Base-by-base conservation (phyloP, 2,797 vertebrate genomes). In the Pachyuromys duprasi region DNA sequence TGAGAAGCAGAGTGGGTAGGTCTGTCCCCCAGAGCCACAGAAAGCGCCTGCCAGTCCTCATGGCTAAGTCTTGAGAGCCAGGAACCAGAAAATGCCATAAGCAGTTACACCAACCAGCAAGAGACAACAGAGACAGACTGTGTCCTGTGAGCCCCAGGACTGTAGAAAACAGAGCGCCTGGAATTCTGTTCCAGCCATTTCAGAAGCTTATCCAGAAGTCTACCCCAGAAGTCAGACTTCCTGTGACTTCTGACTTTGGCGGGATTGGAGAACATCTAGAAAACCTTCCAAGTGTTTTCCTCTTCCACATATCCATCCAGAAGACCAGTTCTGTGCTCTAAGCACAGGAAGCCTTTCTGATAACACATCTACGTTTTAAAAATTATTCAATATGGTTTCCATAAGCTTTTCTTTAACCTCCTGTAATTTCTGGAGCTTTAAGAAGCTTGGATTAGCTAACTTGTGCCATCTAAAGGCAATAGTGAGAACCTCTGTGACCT, bases 401-500 rank as follows among this genome's bases (percentile, higher is more conserved):
- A 93, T 93, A 91, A 96, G 86, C 49, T 87, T 95, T 87, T 83
- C 81, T 89, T 93, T 92, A 84, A 86, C 84, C 31, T 89, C 49
- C 39, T 92, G 31, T 82, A 97, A 94, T 93, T 94, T 89, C 36
- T 53, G 3, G 39, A 95, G 45, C 83, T 95, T 67, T 57, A 78
- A 92, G 91, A 79, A 6, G 5, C 22, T 86, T 89, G 82, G 76
- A 76, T 88, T 97, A 96, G 98, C 98, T 98, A 97, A 97, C 91
- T 97, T 96, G 39, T 97, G 98, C 98, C 98, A 98, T 81, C 98
- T 79, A 69, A 94, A 80, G 98, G 98, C 86, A 94, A n/a, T n/a
- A 96, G 11, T 4, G 2, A 72, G 97, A 96, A 96, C 2, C 88
- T 83, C 22, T 91, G 88, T 69, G 75, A 75, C 39, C 8, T 76